Evolutionary conservation across 2,113 vertebrate species (phyloP).

Genomic region (Clinocottus analis): DNA sequence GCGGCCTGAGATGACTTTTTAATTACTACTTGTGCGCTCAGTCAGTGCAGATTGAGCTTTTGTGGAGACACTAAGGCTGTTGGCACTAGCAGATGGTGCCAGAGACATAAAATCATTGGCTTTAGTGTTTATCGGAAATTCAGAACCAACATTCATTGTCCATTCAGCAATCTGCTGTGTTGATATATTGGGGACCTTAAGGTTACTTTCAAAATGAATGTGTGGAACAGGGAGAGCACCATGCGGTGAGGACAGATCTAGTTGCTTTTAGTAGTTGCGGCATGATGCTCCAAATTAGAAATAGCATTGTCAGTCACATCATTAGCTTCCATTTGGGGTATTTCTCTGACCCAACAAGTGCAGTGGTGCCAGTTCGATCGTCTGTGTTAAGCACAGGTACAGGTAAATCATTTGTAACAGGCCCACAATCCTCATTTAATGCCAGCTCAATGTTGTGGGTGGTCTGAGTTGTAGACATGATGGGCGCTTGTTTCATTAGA

Average conservation of each 20-base stretch:
- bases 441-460: neutral
- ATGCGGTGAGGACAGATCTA: neutral
- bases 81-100: neutral
- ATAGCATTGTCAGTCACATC: conserved; percentile 12
- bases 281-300: conserved; percentile 1
- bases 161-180: neutral
- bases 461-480: conserved; percentile 1
- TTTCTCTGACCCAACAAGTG: conserved; percentile 16
- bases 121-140: conserved; percentile 28
- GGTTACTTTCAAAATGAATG: conserved; percentile 29
- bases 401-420: conserved; percentile 6
- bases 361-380: neutral
- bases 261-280: conserved; percentile 21
- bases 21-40: neutral
- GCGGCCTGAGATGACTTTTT: conserved; percentile 32
- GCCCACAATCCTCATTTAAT: conserved; percentile 17
- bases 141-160: conserved; percentile 18
- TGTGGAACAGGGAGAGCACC: neutral
- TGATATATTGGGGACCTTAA: neutral
- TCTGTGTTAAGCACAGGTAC: conserved; percentile 19
- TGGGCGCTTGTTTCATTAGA: conserved; percentile 6
- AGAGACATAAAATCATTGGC: conserved; percentile 32
- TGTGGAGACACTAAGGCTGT: neutral
- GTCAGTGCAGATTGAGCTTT: conserved; percentile 23
- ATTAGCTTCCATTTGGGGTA: conserved; percentile 17